phyloP scores from a whole-genome alignment of 2,113 vertebrate genomes.

The Rhinoderma darwinii region DNA sequence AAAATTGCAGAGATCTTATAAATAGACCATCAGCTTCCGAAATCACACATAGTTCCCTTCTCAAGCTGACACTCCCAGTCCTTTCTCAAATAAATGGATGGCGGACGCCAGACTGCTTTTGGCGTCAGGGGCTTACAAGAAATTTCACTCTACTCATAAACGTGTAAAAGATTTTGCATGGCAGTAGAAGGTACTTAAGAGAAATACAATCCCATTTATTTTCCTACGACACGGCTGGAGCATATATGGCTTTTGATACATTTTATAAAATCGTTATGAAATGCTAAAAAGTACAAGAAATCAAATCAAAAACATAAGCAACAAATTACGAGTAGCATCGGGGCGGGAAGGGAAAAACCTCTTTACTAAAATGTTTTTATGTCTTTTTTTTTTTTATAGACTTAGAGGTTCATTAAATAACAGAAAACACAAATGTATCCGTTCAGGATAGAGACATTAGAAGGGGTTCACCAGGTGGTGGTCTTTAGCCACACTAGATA shows the following conservation, averaged over 20 bases:
- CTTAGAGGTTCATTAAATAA: no score
- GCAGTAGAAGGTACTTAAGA: conserved; percentile 36
- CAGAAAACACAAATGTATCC: no score
- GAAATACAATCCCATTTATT: conserved; percentile 44
- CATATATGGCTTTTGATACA: neutral
- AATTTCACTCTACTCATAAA: conserved; percentile 48
- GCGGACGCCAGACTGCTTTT: conserved; percentile 35
- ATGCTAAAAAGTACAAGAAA: neutral
- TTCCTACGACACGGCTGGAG: conserved; percentile 1
- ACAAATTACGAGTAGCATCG: neutral
- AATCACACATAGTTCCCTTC: conserved; percentile 58
- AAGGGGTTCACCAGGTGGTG: no score
- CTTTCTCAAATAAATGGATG: conserved; percentile 44
- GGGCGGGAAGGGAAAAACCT: neutral
- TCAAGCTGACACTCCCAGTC: conserved; percentile 52
- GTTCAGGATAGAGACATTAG: no score
- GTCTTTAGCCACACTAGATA: no score
- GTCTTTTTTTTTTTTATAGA: no score
- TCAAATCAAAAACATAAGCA: neutral
- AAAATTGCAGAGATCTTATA: conserved; percentile 58
- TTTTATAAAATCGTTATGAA: neutral
- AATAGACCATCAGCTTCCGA: conserved; percentile 59
- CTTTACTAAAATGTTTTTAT: no score
- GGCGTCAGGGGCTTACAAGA: conserved; percentile 44
- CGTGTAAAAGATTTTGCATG: conserved; percentile 57